Evolutionary conservation across 2,113 vertebrate species (phyloP), one percentile per base, ranked within the genome.

Genomic region (Apodemus speciosus): DNA sequence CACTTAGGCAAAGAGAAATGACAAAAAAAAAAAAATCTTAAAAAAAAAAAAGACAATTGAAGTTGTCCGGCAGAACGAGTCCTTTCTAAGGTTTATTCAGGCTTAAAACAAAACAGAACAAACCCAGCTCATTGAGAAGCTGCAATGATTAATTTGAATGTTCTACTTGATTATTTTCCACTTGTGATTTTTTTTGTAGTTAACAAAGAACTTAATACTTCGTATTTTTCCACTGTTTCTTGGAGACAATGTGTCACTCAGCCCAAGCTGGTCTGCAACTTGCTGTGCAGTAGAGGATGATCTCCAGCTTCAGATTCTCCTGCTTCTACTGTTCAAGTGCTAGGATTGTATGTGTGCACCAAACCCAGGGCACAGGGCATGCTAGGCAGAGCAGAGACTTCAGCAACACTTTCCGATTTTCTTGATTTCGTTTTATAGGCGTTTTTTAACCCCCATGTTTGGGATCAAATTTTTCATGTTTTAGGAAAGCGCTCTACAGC

Each of bases 141-240:
- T 23, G 14, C 16, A 40, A 20, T 87, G 38, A 88, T 89, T 75
- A 60, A 58, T 76, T 90, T 68, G 46, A 71, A 77, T 71, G 51
- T 13, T 83, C 93, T 85, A 51, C 20, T 86, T n/a, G 0, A 56
- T 85, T 86, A 46, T 84, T 85, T 84, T 16, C 80, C 13, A 75
- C 18, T 58, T 71, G 40, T 62, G 53, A 66, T 81, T 92, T 58
- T 46, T 46, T 46, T 80, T 62, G 27, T 56, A n/a, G 71, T 35
- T 75, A 73, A 62, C 25, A n/a, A 86, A n/a, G 73, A 93, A 90
- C 40, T 60, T 77, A 71, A 53, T 92, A 72, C 76, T 81, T 16
- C 60, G 35, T 85, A 66, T 85, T 80, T 46, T 53, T 49, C 32
- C 43, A 68, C 43, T 46, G 30, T 68, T 49, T 60, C 21, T 81